Evolutionary conservation across 2,113 vertebrate genomes (phyloP).

Genomic region (Apodemus speciosus): DNA sequence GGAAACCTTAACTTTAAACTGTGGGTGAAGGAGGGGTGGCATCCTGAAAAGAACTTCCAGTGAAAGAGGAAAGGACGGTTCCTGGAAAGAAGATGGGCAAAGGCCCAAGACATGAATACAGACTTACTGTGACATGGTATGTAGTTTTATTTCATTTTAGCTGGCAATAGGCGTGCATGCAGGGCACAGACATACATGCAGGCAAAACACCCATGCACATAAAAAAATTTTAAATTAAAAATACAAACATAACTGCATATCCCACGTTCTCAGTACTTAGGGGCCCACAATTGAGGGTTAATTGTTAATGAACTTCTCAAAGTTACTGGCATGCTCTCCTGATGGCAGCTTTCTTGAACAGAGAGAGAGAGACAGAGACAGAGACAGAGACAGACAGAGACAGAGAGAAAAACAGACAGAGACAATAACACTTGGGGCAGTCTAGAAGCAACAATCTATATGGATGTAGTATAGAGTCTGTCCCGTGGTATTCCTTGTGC

Average conservation of each 20-base stretch:
- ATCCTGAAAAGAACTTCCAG: neutral
- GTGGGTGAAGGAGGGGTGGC: neutral
- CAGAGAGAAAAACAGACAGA: neutral
- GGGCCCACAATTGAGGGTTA: neutral
- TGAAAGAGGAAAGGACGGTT: neutral
- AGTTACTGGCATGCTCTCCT: neutral
- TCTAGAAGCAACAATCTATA: neutral
- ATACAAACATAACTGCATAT: neutral
- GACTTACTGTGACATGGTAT: neutral
- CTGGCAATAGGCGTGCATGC: neutral
- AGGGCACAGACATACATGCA: neutral
- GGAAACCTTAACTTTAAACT: neutral
- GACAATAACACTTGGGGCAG: neutral
- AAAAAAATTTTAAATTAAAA: neutral
- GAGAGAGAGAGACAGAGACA: neutral
- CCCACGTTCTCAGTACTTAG: neutral
- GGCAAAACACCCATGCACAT: neutral
- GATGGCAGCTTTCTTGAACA: neutral
- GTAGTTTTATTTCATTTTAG: neutral
- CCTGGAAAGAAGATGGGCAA: neutral
- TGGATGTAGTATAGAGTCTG: neutral
- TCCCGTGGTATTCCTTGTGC: neutral
- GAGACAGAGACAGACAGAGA: too few species aligned
- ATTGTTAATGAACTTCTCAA: conserved; percentile 7
- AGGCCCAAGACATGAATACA: neutral